These are phyloP conservation scores for Agrotis exclamationis DNA, from an alignment of 2,888 invertebrate genomes.

Conservation along the genomic window DNA sequence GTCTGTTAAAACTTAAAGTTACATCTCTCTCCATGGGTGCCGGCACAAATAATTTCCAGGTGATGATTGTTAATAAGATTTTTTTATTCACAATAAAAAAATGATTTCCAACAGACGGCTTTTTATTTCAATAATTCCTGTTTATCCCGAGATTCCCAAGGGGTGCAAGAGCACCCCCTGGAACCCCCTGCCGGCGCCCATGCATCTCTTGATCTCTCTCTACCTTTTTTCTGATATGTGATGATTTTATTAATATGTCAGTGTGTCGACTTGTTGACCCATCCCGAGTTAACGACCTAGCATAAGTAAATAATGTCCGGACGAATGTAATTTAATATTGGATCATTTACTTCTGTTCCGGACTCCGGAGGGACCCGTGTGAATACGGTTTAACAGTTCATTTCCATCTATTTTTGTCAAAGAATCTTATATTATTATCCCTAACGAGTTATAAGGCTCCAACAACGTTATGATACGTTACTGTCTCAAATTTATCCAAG, in stretches of 20 bases:
- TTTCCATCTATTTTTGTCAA: slow-evolving; percentile 41
- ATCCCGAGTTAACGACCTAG: slow-evolving; percentile 37
- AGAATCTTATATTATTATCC: slow-evolving; percentile 38
- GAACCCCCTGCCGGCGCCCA: no score
- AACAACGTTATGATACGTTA: slow-evolving; percentile 3
- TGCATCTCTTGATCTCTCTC: no score
- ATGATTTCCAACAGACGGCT: no score
- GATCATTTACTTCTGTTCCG: slow-evolving; percentile 47
- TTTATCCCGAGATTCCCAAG: no score
- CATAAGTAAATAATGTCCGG: slow-evolving; percentile 48
- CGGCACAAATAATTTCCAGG: no score
- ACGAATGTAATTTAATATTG: slow-evolving; percentile 45
- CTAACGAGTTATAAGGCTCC: slow-evolving; percentile 6
- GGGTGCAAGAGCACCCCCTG: no score
- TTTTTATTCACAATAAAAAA: no score
- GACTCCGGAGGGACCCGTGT: slow-evolving; percentile 28
- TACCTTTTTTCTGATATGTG: not conserved
- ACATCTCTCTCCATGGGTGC: no score
- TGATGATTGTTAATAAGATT: no score
- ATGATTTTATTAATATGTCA: not conserved
- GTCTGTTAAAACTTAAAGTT: no score
- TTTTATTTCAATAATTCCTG: no score
- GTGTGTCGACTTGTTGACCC: not conserved
- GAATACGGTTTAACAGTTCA: slow-evolving; percentile 29
- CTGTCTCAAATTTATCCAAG: not conserved